Conservation (phyloP, 2,113 vertebrate species). For the Carlito syrichta region DNA sequence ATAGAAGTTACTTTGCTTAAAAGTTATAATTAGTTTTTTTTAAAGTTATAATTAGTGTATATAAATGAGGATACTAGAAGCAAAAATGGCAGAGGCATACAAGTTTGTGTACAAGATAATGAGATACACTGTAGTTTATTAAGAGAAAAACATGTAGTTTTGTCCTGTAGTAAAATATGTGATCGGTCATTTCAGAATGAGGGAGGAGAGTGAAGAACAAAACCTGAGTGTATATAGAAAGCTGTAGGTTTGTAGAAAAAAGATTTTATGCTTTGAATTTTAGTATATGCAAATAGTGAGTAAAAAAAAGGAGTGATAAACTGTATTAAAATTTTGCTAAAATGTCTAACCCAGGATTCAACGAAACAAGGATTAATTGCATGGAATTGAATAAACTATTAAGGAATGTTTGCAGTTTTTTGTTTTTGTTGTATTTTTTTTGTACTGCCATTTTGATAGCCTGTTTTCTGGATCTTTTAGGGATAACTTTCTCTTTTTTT, state of each 20-base stretch:
- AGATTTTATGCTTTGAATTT: background rate
- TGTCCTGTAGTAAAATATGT: background rate
- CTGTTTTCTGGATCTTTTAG: background rate
- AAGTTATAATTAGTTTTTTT: background rate
- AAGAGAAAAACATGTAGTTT: background rate
- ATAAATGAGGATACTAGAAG: background rate
- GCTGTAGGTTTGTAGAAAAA: background rate
- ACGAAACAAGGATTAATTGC: background rate
- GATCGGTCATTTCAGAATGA: background rate
- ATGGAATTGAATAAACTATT: background rate
- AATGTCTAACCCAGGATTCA: background rate
- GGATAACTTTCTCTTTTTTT: background rate
- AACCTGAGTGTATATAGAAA: background rate
- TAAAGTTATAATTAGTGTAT: background rate
- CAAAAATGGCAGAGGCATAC: background rate
- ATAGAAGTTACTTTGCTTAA: background rate
- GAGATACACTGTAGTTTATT: background rate
- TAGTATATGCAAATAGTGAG: background rate
- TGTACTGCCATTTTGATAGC: background rate
- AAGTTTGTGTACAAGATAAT: background rate
- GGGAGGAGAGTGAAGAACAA: background rate
- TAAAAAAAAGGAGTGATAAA: background rate
- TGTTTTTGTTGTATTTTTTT: background rate
- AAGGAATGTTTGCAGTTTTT: background rate
- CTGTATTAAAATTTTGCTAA: background rate